Percentiles rank a stretch among this genome's conserved stretches.
Evolutionary conservation across 2,888 invertebrate species (phyloP).

Genomic region (Petrolisthes manimaculis): DNA sequence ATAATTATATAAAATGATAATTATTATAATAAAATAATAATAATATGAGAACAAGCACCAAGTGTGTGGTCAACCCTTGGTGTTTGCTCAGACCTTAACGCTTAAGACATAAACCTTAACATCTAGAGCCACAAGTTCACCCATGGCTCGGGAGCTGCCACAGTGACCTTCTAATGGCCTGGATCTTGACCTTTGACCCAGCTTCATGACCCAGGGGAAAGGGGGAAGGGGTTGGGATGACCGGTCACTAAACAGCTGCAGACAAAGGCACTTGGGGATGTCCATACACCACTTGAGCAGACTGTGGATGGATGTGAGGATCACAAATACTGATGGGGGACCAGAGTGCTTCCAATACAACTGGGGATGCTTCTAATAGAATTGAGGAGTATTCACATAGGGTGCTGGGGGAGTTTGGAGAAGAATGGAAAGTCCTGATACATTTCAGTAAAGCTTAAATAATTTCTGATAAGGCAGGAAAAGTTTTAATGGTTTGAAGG

Average conservation of each 20-base stretch:
- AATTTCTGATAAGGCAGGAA: no score
- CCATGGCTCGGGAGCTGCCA: conserved; percentile 57
- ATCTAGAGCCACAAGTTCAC: conserved; percentile 51
- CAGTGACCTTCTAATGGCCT: conserved; percentile 58
- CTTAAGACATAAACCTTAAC: conserved; percentile 47
- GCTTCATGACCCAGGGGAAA: conserved; percentile 49
- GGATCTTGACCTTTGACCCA: conserved; percentile 49
- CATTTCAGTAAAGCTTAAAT: no score
- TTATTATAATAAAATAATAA: conserved; percentile 51
- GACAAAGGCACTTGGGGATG: conserved; percentile 61
- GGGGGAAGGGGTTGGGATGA: conserved; percentile 4
- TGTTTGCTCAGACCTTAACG: conserved; percentile 56
- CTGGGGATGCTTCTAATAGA: no score
- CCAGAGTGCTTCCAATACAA: conserved; percentile 37
- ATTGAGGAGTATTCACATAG: no score
- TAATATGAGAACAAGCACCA: conserved; percentile 56
- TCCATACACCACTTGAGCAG: conserved; percentile 60
- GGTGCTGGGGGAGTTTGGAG: no score
- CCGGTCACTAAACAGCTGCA: conserved; percentile 61
- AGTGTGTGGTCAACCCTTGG: conserved; percentile 53
- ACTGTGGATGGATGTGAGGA: conserved; percentile 58
- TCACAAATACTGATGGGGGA: conserved; percentile 56
- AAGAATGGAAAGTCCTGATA: no score
- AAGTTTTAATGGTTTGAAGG: no score
- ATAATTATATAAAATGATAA: conserved; percentile 45